Percentiles rank a stretch among this genome's conserved stretches.
These are phyloP conservation scores for Ptilodon capucinus DNA, from an alignment of 2,888 invertebrate species.

Conservation along the genomic window DNA sequence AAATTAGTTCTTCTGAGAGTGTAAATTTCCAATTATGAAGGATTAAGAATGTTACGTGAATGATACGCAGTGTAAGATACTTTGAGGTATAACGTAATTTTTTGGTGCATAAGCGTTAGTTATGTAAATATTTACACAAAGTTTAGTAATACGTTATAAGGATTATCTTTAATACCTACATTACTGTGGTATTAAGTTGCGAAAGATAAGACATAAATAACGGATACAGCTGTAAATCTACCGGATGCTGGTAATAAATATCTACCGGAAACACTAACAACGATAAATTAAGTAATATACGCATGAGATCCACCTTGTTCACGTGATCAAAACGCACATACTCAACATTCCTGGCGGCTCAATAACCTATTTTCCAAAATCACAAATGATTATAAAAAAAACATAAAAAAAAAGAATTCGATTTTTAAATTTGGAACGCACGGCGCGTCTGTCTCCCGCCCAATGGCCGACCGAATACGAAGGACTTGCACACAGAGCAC, in stretches of 20 bases:
- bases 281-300: constrained; percentile 6
- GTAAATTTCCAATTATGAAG: too few relatives aligned
- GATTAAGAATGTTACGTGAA: too few relatives aligned
- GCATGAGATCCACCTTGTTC: constrained; percentile 3
- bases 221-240: constrained; percentile 18
- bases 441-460: constrained; percentile 63
- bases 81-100: too few relatives aligned
- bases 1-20: too few relatives aligned
- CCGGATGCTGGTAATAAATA: constrained; percentile 30
- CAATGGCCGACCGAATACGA: constrained; percentile 62
- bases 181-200: constrained; percentile 5
- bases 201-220: constrained; percentile 1
- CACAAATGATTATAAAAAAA: not conserved
- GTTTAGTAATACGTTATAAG: too few relatives aligned
- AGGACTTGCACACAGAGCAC: constrained; percentile 58
- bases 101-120: too few relatives aligned
- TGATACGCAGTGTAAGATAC: too few relatives aligned
- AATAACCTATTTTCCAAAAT: not conserved
- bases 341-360: not conserved
- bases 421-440: constrained; percentile 40
- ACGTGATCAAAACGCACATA: constrained; percentile 20
- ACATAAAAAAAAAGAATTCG: not conserved
- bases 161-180: not conserved
- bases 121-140: too few relatives aligned
- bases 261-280: constrained; percentile 32